Evolutionary conservation across 2,888 invertebrate species (phyloP).

Genomic region (Pachymerium ferrugineum): DNA sequence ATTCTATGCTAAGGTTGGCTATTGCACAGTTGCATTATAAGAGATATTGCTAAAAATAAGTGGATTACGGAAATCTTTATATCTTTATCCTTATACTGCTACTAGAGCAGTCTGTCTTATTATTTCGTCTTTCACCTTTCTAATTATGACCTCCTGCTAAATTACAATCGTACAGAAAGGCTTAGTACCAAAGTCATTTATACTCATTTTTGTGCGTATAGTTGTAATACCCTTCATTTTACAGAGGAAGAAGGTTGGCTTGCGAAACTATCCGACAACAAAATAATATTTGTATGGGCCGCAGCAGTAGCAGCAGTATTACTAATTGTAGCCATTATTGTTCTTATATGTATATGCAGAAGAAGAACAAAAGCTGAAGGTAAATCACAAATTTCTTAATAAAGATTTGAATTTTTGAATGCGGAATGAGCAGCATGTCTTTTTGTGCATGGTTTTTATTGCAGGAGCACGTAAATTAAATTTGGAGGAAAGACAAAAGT

Average conservation of each 20-base stretch:
- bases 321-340: conserved; percentile 11
- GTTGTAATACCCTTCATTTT: too few relatives aligned
- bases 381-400: not conserved
- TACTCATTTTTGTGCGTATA: too few relatives aligned
- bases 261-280: conserved; percentile 7
- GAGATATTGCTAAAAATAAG: too few relatives aligned
- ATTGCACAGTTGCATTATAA: too few relatives aligned
- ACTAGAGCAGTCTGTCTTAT: too few relatives aligned
- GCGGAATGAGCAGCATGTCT: not conserved
- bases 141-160: too few relatives aligned
- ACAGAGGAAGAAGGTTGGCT: conserved; percentile 29
- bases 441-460: not conserved
- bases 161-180: too few relatives aligned
- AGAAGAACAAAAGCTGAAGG: conserved; percentile 20
- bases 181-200: too few relatives aligned
- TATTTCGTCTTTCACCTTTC: too few relatives aligned
- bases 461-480: not conserved
- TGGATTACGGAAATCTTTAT: too few relatives aligned
- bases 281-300: conserved; percentile 20
- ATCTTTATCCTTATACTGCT: too few relatives aligned
- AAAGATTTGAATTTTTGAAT: not conserved
- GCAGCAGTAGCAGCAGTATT: not conserved
- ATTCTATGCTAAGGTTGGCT: too few relatives aligned
- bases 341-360: not conserved
- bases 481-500: conserved; percentile 9